Base-by-base conservation (phyloP, 2,113 vertebrate genomes). In the Colossoma macropomum region DNA sequence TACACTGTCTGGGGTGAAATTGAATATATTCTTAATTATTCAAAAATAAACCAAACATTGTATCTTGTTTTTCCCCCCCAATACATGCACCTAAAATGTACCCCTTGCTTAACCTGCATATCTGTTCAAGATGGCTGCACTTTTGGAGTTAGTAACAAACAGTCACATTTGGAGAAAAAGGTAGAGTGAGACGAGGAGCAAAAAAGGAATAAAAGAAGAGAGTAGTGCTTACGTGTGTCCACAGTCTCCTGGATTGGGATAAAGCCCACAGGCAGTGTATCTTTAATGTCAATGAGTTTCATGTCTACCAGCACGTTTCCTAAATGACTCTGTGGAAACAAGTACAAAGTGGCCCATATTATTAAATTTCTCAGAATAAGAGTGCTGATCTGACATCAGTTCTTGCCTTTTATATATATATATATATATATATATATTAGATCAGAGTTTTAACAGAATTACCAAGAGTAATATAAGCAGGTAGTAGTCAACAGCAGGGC, bases 241-340 rank as follows among this genome's bases (percentile, higher is more conserved):
- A 97, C 95, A 0, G 97, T 99, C 91, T 99, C 98, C 87, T 99
- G 98, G 86, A 99, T 98, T 0, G 98, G 97, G 82, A 99, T 99
- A 91, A 99, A 99, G 76, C 98, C 98, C 10, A 99, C 97, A 0
- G 98, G 97, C 85, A 99, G 92, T 0, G 98, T 99, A 93, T 99
- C 98, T 93, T 99, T 99, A 90, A 98, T 96, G 80, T 99, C 98
- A 59, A 99, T 99, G 84, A 99, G 94, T 91, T 99, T 99, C 97
- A 99, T 98, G 87, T 99, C 98, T 79, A 99, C 97, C 80, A 99
- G 91, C 75, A 99, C 98, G 0, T 99, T 99, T 77, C 98, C 98
- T 90, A 99, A 92, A 87, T 99, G 98, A 87, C 98, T 99, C 98
- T 99, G 85, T 9, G 83, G 88, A 87, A 72, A 80, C 15, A 70